Base-by-base conservation (phyloP, 2,113 vertebrate genomes). In the Brachionichthys hirsutus region DNA sequence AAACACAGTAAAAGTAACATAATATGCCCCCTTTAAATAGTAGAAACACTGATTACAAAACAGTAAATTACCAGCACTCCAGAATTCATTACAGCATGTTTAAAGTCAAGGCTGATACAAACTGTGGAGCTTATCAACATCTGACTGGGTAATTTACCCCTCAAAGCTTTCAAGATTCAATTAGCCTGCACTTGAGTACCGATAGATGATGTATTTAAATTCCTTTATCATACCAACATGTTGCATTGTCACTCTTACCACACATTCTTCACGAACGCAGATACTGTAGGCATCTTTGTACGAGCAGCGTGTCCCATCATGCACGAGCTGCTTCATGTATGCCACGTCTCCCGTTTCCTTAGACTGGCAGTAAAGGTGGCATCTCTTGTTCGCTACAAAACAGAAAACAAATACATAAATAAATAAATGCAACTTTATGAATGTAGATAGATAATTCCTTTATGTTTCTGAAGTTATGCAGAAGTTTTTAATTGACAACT, bases 241-340 rank as follows among this genome's bases (percentile, higher is more conserved):
- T 3, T 4, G 16, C 9, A 6, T 8, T 36, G 17, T 0, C 55
- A 62, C 12, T 6, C 95, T 94, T 81, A 99, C 97, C 94, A 98
- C 94, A 16, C 97, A 99, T 24, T 98, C 96, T 12, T 97, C 97
- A 0, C 95, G 93, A 42, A 98, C 94, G 12, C 97, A 99, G 30
- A 99, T 91, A 82, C 95, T 98, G 76, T 95, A 95, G 0, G 94
- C 91, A 15, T 99, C 97, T 75, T 93, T 95, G 74, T 99, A 99
- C 12, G 97, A 99, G 43, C 97, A 99, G 24, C 88, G 93, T 0
- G 97, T 99, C 4, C 97, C 97, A 0, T 99, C 97, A 0, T 97
- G 95, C 5, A 94, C 93, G 62, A 96, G 89, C 60, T 95, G 94
- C 20, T 98, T 98, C 97, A 99, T 94, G 13, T 93, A 96, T 0